These are phyloP conservation scores for Peromyscus maniculatus DNA, from an alignment of 2,113 vertebrate species.

Conservation along the genomic window DNA sequence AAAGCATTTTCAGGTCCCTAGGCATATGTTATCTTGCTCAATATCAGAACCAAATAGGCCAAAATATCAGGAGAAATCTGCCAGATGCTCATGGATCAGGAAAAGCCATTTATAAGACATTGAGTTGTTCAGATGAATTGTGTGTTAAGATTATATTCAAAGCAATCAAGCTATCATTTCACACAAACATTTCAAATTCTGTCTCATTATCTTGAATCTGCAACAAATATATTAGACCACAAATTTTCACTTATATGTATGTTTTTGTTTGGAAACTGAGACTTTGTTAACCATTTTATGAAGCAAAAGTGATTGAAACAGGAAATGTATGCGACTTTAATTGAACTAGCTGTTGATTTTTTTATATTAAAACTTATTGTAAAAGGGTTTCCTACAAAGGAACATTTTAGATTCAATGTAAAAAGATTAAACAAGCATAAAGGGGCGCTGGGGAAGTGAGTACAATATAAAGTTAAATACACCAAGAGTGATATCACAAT, in stretches of 20 bases:
- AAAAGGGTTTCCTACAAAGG: neutral
- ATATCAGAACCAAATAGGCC: fast-evolving
- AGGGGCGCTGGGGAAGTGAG: neutral
- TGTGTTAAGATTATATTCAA: neutral
- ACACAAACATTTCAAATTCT: slow-evolving; percentile 33
- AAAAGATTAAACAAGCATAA: neutral
- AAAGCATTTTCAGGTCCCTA: neutral
- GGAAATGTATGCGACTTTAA: neutral
- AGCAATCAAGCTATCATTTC: neutral
- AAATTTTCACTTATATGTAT: neutral
- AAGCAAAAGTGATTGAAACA: neutral
- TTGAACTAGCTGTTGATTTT: neutral
- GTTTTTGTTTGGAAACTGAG: neutral
- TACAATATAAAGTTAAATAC: neutral
- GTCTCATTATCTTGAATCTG: neutral
- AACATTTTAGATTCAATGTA: neutral
- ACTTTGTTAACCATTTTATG: neutral
- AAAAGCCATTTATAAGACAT: slow-evolving; percentile 45
- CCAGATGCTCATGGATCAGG: slow-evolving; percentile 34
- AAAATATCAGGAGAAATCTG: neutral
- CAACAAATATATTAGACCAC: neutral
- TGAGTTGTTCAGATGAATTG: neutral
- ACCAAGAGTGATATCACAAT: neutral
- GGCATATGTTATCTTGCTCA: neutral
- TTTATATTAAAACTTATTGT: slow-evolving; percentile 13